Evolutionary conservation across 2,797 vertebrate species (phyloP).

Genomic region (Anguilla pacifica): DNA sequence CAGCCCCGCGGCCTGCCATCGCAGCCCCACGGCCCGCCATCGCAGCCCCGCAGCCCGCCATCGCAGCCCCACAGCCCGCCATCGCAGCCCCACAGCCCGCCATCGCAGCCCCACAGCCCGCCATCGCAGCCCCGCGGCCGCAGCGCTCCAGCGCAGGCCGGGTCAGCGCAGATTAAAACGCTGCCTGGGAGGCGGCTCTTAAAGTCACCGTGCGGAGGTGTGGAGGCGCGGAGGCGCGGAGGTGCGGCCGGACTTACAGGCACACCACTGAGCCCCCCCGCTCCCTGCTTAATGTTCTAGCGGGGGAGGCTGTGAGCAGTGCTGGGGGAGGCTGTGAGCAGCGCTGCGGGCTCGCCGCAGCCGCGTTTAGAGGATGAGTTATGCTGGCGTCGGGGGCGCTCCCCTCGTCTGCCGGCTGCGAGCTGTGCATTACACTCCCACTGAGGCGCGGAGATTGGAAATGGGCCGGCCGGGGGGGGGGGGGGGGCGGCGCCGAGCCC

Average conservation of each 20-base stretch:
- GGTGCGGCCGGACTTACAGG: background rate
- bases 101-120: background rate
- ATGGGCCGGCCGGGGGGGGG: background rate
- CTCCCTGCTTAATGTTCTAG: background rate
- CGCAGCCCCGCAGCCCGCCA: background rate
- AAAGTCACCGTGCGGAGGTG: no score
- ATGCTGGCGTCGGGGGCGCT: conserved; percentile 51
- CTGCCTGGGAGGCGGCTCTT: conserved; percentile 7
- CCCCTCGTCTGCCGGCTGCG: conserved; percentile 26
- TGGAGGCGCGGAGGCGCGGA: background rate
- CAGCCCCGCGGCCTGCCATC: background rate
- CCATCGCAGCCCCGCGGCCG: background rate
- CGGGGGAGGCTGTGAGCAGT: conserved; percentile 65
- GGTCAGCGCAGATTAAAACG: conserved; percentile 51
- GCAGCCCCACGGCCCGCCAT: background rate
- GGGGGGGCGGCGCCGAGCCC: background rate
- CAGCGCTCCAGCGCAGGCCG: conserved; percentile 42
- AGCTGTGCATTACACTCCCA: conserved; percentile 52
- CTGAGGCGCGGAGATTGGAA: conserved; percentile 46
- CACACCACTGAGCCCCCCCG: background rate
- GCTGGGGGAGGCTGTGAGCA: conserved; percentile 65
- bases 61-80: background rate
- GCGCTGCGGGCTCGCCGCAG: conserved; percentile 59
- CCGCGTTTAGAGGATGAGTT: conserved; percentile 49
- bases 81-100: background rate